phyloP scores from a whole-genome alignment of 2,797 vertebrate species.

The Enteromius argenteus region DNA sequence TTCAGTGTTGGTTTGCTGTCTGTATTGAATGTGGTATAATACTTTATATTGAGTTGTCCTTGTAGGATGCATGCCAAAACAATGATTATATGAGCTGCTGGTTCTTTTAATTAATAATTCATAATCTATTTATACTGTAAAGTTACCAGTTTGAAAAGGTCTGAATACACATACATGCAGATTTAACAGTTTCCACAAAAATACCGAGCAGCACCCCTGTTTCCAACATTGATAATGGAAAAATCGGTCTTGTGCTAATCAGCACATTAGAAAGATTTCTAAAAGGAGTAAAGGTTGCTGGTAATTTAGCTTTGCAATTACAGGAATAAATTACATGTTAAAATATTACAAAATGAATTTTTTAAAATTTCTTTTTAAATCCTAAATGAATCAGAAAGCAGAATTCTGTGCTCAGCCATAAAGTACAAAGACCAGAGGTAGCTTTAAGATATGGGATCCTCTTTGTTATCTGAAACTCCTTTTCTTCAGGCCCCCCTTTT shows the following conservation, averaged over 20 bases:
- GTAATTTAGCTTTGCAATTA: background rate
- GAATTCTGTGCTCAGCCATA: background rate
- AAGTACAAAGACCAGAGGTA: constrained; percentile 22
- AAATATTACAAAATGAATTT: background rate
- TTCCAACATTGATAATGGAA: background rate
- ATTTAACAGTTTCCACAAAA: background rate
- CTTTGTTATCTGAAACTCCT: constrained; percentile 38
- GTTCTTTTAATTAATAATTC: background rate
- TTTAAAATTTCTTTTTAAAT: background rate
- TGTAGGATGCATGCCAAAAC: background rate
- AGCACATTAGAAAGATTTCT: background rate
- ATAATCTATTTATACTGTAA: background rate
- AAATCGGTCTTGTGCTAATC: background rate
- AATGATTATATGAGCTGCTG: background rate
- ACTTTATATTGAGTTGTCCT: background rate
- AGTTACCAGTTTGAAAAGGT: background rate
- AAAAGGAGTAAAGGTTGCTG: background rate
- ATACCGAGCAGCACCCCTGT: background rate
- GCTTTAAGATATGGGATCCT: constrained; percentile 30
- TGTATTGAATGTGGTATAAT: background rate
- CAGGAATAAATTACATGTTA: background rate
- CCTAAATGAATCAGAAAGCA: background rate
- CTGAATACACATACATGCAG: background rate
- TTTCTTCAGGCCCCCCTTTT: constrained; percentile 6
- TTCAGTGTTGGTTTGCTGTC: background rate